phyloP scores from a whole-genome alignment of 1,140 invertebrate species.

The Rhizoglyphus robini region DNA sequence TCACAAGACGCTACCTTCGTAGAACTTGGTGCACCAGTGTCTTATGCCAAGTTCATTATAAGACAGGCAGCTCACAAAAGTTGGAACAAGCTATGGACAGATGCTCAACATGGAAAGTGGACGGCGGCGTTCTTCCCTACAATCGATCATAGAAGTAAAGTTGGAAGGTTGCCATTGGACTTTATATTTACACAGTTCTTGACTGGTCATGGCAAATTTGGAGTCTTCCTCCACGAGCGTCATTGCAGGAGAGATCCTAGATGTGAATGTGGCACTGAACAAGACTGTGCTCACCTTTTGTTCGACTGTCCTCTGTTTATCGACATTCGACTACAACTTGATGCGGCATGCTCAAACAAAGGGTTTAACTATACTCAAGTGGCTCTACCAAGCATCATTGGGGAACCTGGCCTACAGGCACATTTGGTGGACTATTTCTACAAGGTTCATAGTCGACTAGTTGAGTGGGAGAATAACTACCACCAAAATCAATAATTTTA shows the following conservation, averaged over 20 bases:
- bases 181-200: not conserved
- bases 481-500: too few relatives aligned
- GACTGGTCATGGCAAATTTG: constrained; percentile 1
- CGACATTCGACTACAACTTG: too few relatives aligned
- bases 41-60: not conserved
- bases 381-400: too few relatives aligned
- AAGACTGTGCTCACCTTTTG: not conserved
- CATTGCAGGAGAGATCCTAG: too few relatives aligned
- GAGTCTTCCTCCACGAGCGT: not conserved
- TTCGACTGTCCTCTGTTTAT: not conserved
- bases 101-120: not conserved
- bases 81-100: not conserved
- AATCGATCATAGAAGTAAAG: not conserved
- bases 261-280: not conserved
- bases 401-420: too few relatives aligned
- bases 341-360: too few relatives aligned
- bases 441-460: too few relatives aligned
- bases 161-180: not conserved
- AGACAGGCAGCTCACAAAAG: not conserved
- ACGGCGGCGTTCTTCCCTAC: not conserved
- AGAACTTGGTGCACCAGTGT: not conserved
- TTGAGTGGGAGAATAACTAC: too few relatives aligned
- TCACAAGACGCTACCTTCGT: not conserved
- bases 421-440: too few relatives aligned
- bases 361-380: too few relatives aligned